Evolutionary conservation across 35 echinoderm and acorn worm genomes (phyloP).

Genomic region (Apostichopus californicus): DNA sequence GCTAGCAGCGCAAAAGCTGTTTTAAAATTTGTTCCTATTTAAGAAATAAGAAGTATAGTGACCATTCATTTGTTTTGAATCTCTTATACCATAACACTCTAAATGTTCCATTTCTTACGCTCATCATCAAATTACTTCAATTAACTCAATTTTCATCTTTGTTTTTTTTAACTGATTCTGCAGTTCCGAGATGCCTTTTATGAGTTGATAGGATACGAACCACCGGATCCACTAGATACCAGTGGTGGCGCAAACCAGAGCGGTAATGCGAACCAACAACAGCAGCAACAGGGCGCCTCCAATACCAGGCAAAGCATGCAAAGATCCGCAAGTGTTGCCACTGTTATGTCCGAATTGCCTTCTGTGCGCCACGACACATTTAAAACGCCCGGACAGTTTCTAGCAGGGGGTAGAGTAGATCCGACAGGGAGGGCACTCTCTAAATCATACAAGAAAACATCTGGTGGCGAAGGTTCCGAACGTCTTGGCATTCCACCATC

Average conservation of each 20-base stretch:
- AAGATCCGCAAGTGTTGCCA: constrained; percentile 18
- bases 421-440: constrained; percentile 19
- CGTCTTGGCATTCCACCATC: background rate
- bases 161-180: background rate
- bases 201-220: constrained; percentile 23
- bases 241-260: background rate
- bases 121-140: no score
- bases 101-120: no score
- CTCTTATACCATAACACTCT: no score
- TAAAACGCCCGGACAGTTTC: constrained; percentile 17
- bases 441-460: constrained; percentile 26
- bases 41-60: no score
- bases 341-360: constrained; percentile 28
- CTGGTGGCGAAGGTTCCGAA: background rate
- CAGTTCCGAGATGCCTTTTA: constrained; percentile 52
- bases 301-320: constrained; percentile 1
- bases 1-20: no score
- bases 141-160: no score
- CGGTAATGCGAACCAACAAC: background rate
- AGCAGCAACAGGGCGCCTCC: background rate
- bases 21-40: no score
- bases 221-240: background rate
- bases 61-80: no score
- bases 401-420: constrained; percentile 21
- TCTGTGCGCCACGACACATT: constrained; percentile 25